Base-by-base conservation (phyloP, 1,140 invertebrate genomes). In the Monochamus saltuarius region DNA sequence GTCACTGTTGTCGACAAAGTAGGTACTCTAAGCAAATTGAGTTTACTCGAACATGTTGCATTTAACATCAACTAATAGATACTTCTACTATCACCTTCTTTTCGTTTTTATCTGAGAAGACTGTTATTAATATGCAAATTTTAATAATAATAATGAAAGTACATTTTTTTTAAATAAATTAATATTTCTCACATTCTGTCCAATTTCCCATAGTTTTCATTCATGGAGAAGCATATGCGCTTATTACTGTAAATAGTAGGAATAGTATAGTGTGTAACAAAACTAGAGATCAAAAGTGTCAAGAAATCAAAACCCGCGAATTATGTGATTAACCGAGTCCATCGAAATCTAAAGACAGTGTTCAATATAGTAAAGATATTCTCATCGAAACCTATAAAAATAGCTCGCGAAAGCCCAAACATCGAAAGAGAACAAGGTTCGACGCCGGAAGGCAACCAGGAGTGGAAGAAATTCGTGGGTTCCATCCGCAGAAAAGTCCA, bases 381-480 rank as follows among this genome's bases (percentile, higher is more conserved):
- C 56, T 64, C 67, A 14, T 49, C 69, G 39, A 71, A 69, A 62
- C 60, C 62, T 8, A 17, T 64, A 43, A 74, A 74, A 62, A 75
- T 73, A 42, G 71, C 69, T 29, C 62, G 65, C 8, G 73, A 72
- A 68, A 65, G 63, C 60, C 62, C 69, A 49, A 73, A 66, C 64
- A 69, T 71, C 62, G 71, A 75, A 19, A 54, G 59, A 37, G 64
- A 67, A 43, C 43, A 61, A 9, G 42, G 46, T 38, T 57, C 63
- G 17, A 43, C 62, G 8, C 49, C 63, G 19, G 67, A 73, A 46
- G 64, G 61, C 22, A 59, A 68, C 40, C 68, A 75, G 65, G 75
- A 77, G 70, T 77, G 74, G 74, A 56, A 67, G 19, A 70, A 62
- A 65, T 68, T 77, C 45, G 75, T 77, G 36, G 75, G 75, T 38